A percentile compares a stretch with the other conserved stretches of the same genome.
Conservation (phyloP, 2,797 vertebrate species). For the Lepus townsendii region DNA sequence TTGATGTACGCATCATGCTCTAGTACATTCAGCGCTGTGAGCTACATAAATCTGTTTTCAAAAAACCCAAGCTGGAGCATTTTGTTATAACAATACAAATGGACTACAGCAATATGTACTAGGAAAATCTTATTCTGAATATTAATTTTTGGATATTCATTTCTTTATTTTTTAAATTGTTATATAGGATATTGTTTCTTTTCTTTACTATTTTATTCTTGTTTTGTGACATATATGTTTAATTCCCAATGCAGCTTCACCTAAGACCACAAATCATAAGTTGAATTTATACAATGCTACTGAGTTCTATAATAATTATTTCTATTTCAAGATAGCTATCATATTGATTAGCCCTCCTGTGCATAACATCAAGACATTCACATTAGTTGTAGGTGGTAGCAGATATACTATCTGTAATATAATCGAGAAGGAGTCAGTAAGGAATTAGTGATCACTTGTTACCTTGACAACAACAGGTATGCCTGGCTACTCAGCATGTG, state of each 20-base stretch:
- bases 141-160: neutral
- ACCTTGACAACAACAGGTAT: conserved; percentile 71
- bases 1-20: fast-evolving
- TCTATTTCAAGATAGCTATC: conserved; percentile 29
- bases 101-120: neutral
- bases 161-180: neutral
- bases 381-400: neutral
- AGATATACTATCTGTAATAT: neutral
- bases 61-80: no score
- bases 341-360: neutral
- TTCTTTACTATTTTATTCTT: neutral
- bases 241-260: neutral
- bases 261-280: neutral
- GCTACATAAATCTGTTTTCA: neutral
- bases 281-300: neutral
- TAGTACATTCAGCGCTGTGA: neutral
- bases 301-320: conserved; percentile 18
- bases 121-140: neutral
- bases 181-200: neutral
- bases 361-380: neutral
- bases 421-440: neutral
- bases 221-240: neutral
- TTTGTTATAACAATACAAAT: neutral
- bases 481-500: neutral
- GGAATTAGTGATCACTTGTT: conserved; percentile 35